These are phyloP conservation scores for Theocolax elegans DNA, from an alignment of 1,140 invertebrate species.

Conservation along the genomic window DNA sequence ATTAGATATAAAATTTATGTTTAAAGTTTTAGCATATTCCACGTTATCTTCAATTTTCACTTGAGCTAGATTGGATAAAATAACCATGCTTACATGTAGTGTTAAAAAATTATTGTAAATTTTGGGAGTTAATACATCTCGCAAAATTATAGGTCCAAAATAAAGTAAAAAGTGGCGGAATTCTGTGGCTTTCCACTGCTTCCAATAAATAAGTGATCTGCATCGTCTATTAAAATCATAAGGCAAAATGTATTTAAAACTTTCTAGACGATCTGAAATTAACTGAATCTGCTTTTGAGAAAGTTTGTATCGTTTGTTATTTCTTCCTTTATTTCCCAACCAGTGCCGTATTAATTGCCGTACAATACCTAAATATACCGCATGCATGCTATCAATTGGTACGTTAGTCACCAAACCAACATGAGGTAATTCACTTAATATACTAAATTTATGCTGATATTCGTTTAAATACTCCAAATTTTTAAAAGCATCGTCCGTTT, in stretches of 20 bases:
- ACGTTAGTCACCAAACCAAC: slow-evolving; percentile 46
- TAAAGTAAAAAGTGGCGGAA: slow-evolving; percentile 54
- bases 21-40: slow-evolving; percentile 6
- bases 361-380: slow-evolving; percentile 49
- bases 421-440: slow-evolving; percentile 38
- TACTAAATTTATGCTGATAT: slow-evolving; percentile 43
- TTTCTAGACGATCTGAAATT: slow-evolving; percentile 3
- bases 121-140: slow-evolving; percentile 18
- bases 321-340: slow-evolving; percentile 36
- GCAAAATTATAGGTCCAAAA: slow-evolving; percentile 49
- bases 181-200: slow-evolving; percentile 59
- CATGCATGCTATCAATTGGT: slow-evolving; percentile 51
- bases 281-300: neutral
- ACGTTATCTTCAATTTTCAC: neutral
- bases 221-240: too few species aligned
- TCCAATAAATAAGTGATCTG: slow-evolving; percentile 42
- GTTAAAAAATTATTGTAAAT: slow-evolving; percentile 42
- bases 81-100: slow-evolving; percentile 43
- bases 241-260: slow-evolving; percentile 34
- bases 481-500: slow-evolving; percentile 38
- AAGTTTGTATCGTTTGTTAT: slow-evolving; percentile 34
- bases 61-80: slow-evolving; percentile 31
- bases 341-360: slow-evolving; percentile 47
- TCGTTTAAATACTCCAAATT: slow-evolving; percentile 13
- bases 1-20: slow-evolving; percentile 33